Conservation (phyloP, 2,888 invertebrate genomes). For the Ectropis crepuscularia region DNA sequence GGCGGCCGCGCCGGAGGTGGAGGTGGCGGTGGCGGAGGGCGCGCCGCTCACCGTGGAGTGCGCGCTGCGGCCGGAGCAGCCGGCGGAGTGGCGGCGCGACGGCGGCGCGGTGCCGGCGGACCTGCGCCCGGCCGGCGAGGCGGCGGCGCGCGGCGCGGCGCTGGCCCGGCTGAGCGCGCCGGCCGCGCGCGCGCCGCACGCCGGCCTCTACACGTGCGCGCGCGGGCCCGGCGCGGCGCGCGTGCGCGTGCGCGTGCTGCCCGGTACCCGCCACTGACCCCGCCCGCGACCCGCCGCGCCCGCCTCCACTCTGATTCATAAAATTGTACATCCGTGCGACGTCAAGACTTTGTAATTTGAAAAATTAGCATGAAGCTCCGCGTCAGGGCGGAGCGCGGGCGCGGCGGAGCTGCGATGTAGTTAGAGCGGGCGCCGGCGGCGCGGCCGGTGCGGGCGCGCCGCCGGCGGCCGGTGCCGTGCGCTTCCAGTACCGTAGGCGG, state of each 20-base stretch:
- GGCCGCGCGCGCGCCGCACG: conserved; percentile 53
- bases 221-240: conserved; percentile 46
- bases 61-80: conserved; percentile 65
- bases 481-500: too few species aligned
- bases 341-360: too few species aligned
- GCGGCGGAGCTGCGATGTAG: too few species aligned
- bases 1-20: conserved; percentile 31
- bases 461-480: not conserved
- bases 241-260: conserved; percentile 62
- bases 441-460: not conserved
- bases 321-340: too few species aligned
- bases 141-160: conserved; percentile 44
- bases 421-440: not conserved
- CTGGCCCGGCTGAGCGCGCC: conserved; percentile 22
- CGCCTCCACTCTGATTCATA: not conserved
- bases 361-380: too few species aligned
- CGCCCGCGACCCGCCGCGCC: conserved; percentile 52
- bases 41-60: conserved; percentile 72
- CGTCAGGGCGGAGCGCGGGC: too few species aligned
- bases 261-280: conserved; percentile 46
- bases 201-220: conserved; percentile 63
- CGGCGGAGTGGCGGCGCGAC: conserved; percentile 61
- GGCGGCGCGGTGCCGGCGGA: conserved; percentile 58
- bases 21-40: conserved; percentile 59
- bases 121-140: conserved; percentile 53